Evolutionary conservation across 2,797 vertebrate species (phyloP), one percentile per base, ranked within the genome.

Genomic region (Hydrolagus colliei): DNA sequence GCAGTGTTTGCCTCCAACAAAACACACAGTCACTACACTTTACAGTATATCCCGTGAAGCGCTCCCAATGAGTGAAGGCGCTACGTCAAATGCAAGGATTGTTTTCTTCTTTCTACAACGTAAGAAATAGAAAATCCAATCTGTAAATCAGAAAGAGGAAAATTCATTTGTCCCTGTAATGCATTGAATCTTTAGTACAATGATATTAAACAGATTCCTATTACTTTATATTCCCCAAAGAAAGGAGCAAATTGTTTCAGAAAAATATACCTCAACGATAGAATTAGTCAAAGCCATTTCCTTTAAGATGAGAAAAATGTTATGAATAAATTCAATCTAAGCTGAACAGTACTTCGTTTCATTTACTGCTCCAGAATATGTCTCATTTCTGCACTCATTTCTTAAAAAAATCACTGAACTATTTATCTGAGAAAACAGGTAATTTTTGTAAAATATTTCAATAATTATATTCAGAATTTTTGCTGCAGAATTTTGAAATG

Each of bases 381-480:
- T 82, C 16, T 71, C 71, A 84, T 84, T 71, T 18, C 32, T 41
- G 7, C 14, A n/a, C 41, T 84, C 41, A 41, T 71, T 82, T 10
- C 10, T 35, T 32, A 22, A 32, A 22, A 32, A 68, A 18, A 63
- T 41, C 78, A 71, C 65, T 41, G 65, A 84, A 84, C 27, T 67
- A 71, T 71, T 71, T 84, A 84, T 84, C 13, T 10, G 65, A 71
- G 32, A 20, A 32, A 68, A 20, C 32, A 68, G 65, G 16, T 9
- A 67, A 71, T 84, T 6, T 27, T 84, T 84, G 20, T 71, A 84
- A 84, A 27, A 68, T 20, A 68, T 84, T 71, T 84, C 79, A 84
- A 68, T 41, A 67, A 16, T 16, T 71, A 82, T 67, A 41, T 84
- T 35, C 35, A 2, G 32, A 20, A 84, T 14, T 35, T 68, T 84